Evolutionary conservation across 2,113 vertebrate species (phyloP), one percentile per base, ranked within the genome.

Genomic region (Anguilla japonica): DNA sequence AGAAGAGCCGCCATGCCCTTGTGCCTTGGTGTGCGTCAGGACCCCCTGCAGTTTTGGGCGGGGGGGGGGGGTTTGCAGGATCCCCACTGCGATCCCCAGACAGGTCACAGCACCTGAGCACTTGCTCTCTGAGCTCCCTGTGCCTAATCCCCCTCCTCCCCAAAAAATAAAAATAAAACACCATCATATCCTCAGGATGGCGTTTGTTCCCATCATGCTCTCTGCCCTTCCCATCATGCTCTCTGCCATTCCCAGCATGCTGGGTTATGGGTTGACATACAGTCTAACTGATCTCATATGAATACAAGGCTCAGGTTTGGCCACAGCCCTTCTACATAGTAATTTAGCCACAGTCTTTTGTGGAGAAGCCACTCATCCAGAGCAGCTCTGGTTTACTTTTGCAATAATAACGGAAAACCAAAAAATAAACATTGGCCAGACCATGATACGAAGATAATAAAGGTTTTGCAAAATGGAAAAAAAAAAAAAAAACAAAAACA

Each of bases 1-100:
- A 41, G 34, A 79, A 87, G 34, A 34, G 87, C 88, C 91, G 92
- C 91, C 93, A 93, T 87, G 91, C 90, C 92, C 88, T 88, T 92
- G 89, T 53, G 2, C 88, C 90, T 53, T 84, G 43, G 43, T 46
- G 4, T 46, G 43, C 2, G 4, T 46, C 43, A 4, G 43, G 8
- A 46, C 8, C 5, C 43, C 8, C 43, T 46, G 4, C 43, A 8
- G 43, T 34, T 34, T 34, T 34, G 34, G 34, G 34, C 34, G 34
- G 34, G 34, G 34, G 34, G 34, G 34, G 34, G 34, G 34, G 34
- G 34, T 0, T 34, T 34, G 34, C 34, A 34, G 34, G 34, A 1
- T 34, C 34, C 34, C 34, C 34, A 34, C 34, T 34, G 34, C 34
- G 34, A 34, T 34, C 34, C 34, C 34, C 34, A 34, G 34, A 34